Conservation (phyloP, 2,888 invertebrate genomes). For the Lysandra bellargus region DNA sequence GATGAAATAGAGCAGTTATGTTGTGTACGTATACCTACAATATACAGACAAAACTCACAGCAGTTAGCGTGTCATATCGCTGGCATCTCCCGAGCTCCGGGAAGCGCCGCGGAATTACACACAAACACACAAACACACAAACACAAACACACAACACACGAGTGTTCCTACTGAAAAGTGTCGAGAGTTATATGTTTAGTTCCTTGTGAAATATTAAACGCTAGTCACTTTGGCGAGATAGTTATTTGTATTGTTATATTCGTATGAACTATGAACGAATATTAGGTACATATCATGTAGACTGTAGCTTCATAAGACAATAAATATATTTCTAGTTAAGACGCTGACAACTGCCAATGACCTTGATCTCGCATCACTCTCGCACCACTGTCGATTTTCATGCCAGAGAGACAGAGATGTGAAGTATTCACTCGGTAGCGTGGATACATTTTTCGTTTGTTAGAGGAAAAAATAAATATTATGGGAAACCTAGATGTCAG, state of each 20-base stretch:
- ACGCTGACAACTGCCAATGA: too few species aligned
- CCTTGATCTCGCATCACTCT: too few species aligned
- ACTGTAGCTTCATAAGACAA: too few species aligned
- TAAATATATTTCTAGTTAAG: too few species aligned
- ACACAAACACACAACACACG: not conserved
- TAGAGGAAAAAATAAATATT: too few species aligned
- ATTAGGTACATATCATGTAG: too few species aligned
- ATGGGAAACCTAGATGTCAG: too few species aligned
- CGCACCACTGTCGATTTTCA: too few species aligned
- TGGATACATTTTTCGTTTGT: too few species aligned
- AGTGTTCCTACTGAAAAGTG: not conserved
- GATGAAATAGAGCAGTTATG: not conserved
- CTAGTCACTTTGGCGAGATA: not conserved
- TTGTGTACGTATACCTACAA: not conserved
- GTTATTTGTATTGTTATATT: not conserved
- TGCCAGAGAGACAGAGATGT: too few species aligned
- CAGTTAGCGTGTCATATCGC: not conserved
- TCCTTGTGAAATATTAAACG: not conserved
- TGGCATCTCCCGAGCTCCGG: not conserved
- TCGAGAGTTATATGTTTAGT: not conserved
- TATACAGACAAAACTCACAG: not conserved
- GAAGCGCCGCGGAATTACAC: not conserved
- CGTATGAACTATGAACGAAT: too few species aligned
- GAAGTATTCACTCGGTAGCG: too few species aligned
- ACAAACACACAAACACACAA: not conserved